Evolutionary conservation across 2,888 invertebrate genomes (phyloP).

Genomic region (Plemyria rubiginata): DNA sequence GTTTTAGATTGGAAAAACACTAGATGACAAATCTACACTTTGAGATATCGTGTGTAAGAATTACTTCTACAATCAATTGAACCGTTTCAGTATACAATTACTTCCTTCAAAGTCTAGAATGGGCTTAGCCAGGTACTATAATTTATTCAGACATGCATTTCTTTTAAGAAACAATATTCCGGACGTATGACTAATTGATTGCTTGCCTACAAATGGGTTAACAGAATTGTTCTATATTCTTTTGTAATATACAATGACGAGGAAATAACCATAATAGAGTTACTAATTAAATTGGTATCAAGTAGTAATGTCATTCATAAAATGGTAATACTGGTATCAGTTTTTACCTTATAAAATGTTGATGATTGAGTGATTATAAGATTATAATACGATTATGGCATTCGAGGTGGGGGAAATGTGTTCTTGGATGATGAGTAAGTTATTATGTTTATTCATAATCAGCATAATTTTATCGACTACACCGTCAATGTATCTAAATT

Average conservation of each 20-base stretch:
- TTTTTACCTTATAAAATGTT: conserved; percentile 35
- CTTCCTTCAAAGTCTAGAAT: conserved; percentile 20
- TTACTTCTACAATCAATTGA: conserved; percentile 14
- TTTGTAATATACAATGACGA: conserved; percentile 15
- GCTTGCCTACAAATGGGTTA: conserved; percentile 24
- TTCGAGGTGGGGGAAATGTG: not conserved
- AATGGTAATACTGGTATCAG: conserved; percentile 33
- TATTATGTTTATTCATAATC: conserved; percentile 1
- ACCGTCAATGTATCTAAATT: too few species aligned
- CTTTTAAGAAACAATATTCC: conserved; percentile 19
- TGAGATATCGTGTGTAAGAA: not conserved
- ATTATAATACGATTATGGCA: conserved; percentile 13
- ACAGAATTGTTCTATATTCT: conserved; percentile 9
- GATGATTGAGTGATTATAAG: conserved; percentile 37
- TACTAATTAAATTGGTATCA: conserved; percentile 27
- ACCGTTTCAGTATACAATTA: conserved; percentile 22
- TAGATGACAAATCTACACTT: conserved; percentile 4
- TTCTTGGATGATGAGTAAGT: not conserved
- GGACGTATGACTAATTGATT: conserved; percentile 16
- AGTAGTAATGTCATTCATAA: conserved; percentile 27
- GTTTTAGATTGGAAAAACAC: conserved; percentile 2
- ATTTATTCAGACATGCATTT: conserved; percentile 25
- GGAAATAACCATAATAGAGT: conserved; percentile 19
- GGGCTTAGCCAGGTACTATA: not conserved
- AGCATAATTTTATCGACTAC: not conserved